These are phyloP conservation scores for Sander vitreus DNA, from an alignment of 2,113 vertebrate genomes.

Conservation along the genomic window DNA sequence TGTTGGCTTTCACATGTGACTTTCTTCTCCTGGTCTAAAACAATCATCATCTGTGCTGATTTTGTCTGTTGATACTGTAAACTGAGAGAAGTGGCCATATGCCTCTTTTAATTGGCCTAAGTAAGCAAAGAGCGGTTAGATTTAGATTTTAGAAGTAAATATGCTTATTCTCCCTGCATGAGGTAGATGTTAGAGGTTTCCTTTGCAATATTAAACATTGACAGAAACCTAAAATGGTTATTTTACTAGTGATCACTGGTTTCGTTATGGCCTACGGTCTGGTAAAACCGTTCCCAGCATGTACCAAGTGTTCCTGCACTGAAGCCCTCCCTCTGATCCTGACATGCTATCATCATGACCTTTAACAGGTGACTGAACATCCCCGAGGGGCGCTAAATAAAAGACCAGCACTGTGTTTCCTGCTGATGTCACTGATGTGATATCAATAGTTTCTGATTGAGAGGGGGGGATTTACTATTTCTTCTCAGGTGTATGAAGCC, in stretches of 20 bases:
- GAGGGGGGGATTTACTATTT: conserved; percentile 53
- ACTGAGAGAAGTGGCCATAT: neutral
- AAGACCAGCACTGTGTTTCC: conserved; percentile 60
- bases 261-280: conserved; percentile 23
- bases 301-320: conserved; percentile 20
- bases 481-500: conserved; percentile 27
- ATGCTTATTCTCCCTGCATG: neutral
- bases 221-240: neutral
- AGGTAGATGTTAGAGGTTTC: neutral
- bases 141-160: neutral
- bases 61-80: neutral
- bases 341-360: conserved; percentile 66
- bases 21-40: neutral
- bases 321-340: conserved; percentile 57
- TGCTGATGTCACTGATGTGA: conserved; percentile 69
- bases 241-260: conserved; percentile 36
- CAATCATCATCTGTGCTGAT: neutral
- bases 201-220: neutral
- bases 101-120: neutral
- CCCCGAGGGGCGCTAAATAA: conserved; percentile 65
- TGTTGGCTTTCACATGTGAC: neutral
- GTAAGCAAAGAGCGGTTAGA: no score
- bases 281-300: conserved; percentile 43
- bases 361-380: conserved; percentile 69
- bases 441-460: conserved; percentile 71